These are phyloP conservation scores for Hyles euphorbiae DNA, from an alignment of 1,140 invertebrate genomes.

Conservation along the genomic window DNA sequence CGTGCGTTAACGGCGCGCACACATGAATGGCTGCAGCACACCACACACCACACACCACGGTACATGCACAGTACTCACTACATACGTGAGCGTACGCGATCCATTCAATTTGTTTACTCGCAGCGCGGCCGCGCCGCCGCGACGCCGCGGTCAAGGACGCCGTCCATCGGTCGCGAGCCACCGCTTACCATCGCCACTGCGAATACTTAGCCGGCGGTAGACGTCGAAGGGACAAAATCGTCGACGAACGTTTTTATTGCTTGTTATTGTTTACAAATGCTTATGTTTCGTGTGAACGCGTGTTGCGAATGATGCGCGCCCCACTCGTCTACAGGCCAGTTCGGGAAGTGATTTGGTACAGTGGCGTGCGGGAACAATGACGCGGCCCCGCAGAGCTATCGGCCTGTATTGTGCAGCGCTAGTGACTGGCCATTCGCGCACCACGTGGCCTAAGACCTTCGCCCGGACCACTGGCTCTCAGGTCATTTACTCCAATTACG, in stretches of 20 bases:
- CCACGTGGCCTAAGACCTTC: conserved; percentile 63
- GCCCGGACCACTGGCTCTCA: conserved; percentile 49
- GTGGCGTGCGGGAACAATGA: no score
- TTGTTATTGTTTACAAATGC: conserved; percentile 25
- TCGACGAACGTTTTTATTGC: background rate
- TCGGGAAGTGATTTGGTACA: background rate
- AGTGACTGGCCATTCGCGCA: conserved; percentile 25
- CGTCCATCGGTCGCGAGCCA: conserved; percentile 50
- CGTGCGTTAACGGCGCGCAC: conserved; percentile 59
- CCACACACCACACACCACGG: no score
- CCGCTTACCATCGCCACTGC: conserved; percentile 13
- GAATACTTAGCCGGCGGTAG: conserved; percentile 1
- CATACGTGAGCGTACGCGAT: conserved; percentile 58
- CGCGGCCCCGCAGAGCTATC: no score
- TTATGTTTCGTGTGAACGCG: conserved; percentile 19
- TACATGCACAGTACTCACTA: conserved; percentile 17
- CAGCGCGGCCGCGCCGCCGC: conserved; percentile 35
- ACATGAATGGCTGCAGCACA: conserved; percentile 54
- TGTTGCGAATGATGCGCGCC: conserved; percentile 8
- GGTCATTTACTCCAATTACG: conserved; percentile 74
- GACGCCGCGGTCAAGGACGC: conserved; percentile 57
- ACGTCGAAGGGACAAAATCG: background rate
- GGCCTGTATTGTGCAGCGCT: no score
- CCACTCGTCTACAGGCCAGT: background rate
- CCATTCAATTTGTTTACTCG: conserved; percentile 72